phyloP scores from a whole-genome alignment of 1,140 invertebrate species.

The Trissolcus basalis region DNA sequence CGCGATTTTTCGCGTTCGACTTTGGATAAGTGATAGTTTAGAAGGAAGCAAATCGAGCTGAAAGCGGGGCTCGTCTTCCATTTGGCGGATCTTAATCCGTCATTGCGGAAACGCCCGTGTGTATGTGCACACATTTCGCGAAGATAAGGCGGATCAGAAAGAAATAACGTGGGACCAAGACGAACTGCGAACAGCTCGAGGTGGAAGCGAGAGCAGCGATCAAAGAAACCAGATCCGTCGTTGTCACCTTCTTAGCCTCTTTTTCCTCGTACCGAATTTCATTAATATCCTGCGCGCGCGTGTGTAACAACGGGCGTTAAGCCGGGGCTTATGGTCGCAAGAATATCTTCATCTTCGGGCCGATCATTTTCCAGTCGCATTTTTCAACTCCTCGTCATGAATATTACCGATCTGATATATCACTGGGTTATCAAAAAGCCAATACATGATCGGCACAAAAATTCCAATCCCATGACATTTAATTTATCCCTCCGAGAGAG shows the following conservation, averaged over 20 bases:
- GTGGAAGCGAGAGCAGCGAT: constrained; percentile 14
- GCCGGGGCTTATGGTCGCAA: constrained; percentile 35
- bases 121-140: constrained; percentile 4
- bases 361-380: constrained; percentile 51
- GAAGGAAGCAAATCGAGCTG: constrained; percentile 27
- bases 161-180: background rate
- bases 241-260: constrained; percentile 54
- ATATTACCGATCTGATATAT: constrained; percentile 46
- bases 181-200: constrained; percentile 1
- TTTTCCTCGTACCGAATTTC: constrained; percentile 47
- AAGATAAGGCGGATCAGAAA: constrained; percentile 11
- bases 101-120: constrained; percentile 24
- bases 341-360: constrained; percentile 59
- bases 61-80: constrained; percentile 34
- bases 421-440: constrained; percentile 37
- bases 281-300: constrained; percentile 46
- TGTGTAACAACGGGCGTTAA: constrained; percentile 52
- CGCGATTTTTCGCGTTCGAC: constrained; percentile 14
- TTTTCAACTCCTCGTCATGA: constrained; percentile 46
- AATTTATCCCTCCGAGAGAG: constrained; percentile 32
- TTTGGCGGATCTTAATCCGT: constrained; percentile 51
- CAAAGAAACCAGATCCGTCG: constrained; percentile 55
- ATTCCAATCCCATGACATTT: constrained; percentile 22
- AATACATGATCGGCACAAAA: constrained; percentile 44
- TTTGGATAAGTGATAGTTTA: constrained; percentile 18